Base-by-base conservation (phyloP, 2,797 vertebrate genomes). In the Phalanger gymnotis region DNA sequence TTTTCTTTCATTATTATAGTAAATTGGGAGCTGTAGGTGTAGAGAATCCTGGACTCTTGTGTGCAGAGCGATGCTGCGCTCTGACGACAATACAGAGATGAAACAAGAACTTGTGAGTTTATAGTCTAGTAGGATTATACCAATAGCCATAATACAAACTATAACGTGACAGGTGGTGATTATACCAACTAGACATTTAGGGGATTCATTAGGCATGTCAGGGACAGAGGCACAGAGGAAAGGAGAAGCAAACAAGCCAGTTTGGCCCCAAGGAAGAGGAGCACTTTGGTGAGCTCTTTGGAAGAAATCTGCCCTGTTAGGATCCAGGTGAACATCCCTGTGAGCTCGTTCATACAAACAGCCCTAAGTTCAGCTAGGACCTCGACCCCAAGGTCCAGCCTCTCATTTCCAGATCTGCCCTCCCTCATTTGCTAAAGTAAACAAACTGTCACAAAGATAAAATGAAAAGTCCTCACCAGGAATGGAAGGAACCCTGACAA, bases 271-370 rank as follows among this genome's bases (percentile, higher is more conserved):
- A 93, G 53, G 12, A 95, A 93, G 40, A 94, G 16, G 58, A n/a
- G 0, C 53, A 94, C 53, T 10, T 81, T 94, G 90, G 66, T 31
- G n/a, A 31, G 47, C 90, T 54, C 81, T 61, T 91, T 87, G 94
- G 31, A 81, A 19, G 53, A 94, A 57, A 93, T 52, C 54, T 96
- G 96, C 96, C 4, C 51, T 81, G 0, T 10, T n/a, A 19, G 57
- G 4, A 51, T 7, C 0, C 54, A 93, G 92, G 28, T 81, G 5
- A 9, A 94, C 22, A 27, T 51, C 16, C 52, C 66, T 52, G 10
- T 22, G 14, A 47, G 93, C 12, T n/a, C 92, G 27, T 54, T 92
- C 52, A 16, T 51, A 34, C n/a, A 40, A 95, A 52, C 16, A 28
- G 30, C 31, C 40, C 0, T 13, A 34, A 51, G 13, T 53, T 90